These are phyloP conservation scores for Zelleria hepariella DNA, from an alignment of 2,888 invertebrate species.

Conservation along the genomic window DNA sequence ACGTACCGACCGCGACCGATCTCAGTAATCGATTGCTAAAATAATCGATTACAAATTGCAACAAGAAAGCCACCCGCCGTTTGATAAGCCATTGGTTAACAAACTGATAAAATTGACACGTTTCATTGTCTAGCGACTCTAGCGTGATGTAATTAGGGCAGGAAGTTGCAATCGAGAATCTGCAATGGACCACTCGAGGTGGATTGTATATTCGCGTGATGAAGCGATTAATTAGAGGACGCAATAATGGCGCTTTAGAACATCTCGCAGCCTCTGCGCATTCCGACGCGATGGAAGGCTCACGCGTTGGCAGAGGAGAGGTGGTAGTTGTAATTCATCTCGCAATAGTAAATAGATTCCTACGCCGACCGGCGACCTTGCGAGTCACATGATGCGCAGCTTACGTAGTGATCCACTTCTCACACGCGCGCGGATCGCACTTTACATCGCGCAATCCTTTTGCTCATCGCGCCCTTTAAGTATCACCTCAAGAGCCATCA, in stretches of 20 bases:
- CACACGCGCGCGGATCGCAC: constrained; percentile 18
- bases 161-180: neutral
- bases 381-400: constrained; percentile 41
- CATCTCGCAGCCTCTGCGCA: neutral
- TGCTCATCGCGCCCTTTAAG: neutral
- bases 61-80: neutral
- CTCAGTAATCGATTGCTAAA: constrained; percentile 4
- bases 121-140: neutral
- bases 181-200: neutral
- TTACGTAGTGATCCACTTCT: constrained; percentile 40
- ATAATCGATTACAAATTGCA: constrained; percentile 4
- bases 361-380: constrained; percentile 30
- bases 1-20: constrained; percentile 3
- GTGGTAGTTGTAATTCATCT: constrained; percentile 8
- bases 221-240: neutral
- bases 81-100: constrained; percentile 2
- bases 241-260: neutral
- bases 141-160: constrained; percentile 1
- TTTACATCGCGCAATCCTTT: neutral
- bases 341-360: constrained; percentile 6
- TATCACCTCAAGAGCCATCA: neutral
- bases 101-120: neutral
- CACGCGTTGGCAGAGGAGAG: constrained; percentile 3
- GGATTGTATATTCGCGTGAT: neutral
- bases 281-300: neutral